phyloP scores from a whole-genome alignment of 2,888 invertebrate species.

The Papilio gigon region DNA sequence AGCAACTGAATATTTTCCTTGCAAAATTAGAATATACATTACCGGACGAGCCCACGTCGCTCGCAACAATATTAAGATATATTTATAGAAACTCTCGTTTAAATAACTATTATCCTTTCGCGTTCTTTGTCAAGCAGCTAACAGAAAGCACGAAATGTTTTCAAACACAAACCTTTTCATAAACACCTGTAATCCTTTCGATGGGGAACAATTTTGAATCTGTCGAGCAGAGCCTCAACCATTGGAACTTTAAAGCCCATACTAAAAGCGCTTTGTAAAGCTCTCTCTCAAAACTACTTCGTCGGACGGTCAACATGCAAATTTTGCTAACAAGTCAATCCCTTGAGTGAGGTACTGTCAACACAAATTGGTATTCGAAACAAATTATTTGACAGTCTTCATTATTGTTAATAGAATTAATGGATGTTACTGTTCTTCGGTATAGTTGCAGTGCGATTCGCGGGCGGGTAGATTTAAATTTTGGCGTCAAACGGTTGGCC shows the following conservation, averaged over 20 bases:
- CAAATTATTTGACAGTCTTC: not conserved
- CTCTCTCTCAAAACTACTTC: not conserved
- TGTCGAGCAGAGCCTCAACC: not conserved
- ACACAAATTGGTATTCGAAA: conserved; percentile 19
- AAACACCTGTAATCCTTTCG: not conserved
- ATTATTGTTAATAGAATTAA: no score
- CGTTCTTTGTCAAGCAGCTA: no score
- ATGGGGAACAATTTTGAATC: not conserved
- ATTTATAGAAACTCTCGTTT: not conserved
- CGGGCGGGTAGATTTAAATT: no score
- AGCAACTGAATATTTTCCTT: conserved; percentile 1
- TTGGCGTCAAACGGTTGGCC: no score
- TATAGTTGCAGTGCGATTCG: no score
- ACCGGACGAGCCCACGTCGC: not conserved
- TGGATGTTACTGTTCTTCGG: no score
- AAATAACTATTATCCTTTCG: no score
- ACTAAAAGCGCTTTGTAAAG: conserved; percentile 16
- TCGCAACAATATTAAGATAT: not conserved
- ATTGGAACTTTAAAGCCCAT: conserved; percentile 22
- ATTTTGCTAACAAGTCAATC: conserved; percentile 30
- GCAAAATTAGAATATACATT: not conserved
- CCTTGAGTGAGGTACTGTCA: not conserved
- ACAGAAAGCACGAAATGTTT: no score
- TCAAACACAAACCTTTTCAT: not conserved
- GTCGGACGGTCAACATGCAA: conserved; percentile 27